These are phyloP conservation scores for Timema cristinae DNA, from an alignment of 2,888 invertebrate species.

Conservation along the genomic window DNA sequence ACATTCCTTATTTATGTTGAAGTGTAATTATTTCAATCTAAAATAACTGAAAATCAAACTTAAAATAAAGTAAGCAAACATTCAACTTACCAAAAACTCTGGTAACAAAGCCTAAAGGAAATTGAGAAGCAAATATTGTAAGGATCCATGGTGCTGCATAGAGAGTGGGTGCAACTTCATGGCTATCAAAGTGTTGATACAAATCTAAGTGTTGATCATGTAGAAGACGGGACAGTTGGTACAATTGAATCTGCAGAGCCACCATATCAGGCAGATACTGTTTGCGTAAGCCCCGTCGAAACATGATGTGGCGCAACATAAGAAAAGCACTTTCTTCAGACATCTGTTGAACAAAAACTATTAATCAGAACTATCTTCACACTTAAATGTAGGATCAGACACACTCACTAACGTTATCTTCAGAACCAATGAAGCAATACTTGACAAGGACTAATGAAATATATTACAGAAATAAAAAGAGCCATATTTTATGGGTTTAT, in stretches of 20 bases:
- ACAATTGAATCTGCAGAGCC: slow-evolving; percentile 85
- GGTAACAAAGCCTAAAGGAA: slow-evolving; percentile 92
- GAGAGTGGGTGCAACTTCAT: slow-evolving; percentile 89
- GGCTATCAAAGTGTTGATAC: slow-evolving; percentile 77
- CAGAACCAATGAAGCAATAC: too few relatives aligned
- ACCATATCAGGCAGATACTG: slow-evolving; percentile 95
- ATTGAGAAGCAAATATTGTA: slow-evolving; percentile 93
- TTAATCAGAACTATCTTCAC: too few relatives aligned
- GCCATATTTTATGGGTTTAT: too few relatives aligned
- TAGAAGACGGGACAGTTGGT: slow-evolving; percentile 86
- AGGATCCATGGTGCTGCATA: slow-evolving; percentile 98
- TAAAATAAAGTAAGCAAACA: not conserved
- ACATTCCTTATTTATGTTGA: not conserved
- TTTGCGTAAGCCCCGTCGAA: slow-evolving; percentile 76
- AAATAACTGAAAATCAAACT: too few relatives aligned
- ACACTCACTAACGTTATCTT: too few relatives aligned
- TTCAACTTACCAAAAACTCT: slow-evolving; percentile 76
- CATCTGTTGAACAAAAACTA: slow-evolving; percentile 57
- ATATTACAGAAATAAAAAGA: too few relatives aligned
- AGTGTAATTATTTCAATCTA: not conserved
- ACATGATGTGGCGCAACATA: slow-evolving; percentile 86
- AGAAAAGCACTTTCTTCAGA: slow-evolving; percentile 88
- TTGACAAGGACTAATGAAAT: too few relatives aligned
- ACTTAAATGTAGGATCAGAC: too few relatives aligned
- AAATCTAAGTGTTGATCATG: slow-evolving; percentile 84